Evolutionary conservation across 2,888 invertebrate species (phyloP).

Genomic region (Orthosia gracilis): DNA sequence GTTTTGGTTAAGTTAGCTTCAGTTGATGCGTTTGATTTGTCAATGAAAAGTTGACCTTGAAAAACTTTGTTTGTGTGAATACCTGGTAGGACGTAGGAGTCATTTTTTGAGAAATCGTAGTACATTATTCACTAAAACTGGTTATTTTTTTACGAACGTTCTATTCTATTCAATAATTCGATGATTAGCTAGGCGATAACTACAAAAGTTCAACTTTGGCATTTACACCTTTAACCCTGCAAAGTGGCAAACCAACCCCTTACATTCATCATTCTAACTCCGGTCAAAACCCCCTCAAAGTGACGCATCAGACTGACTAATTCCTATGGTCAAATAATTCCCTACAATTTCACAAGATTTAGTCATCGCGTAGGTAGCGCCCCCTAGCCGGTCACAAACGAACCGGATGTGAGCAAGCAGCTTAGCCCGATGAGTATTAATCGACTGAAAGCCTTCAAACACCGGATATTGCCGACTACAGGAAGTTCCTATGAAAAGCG

Average conservation of each 20-base stretch:
- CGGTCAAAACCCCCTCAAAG: neutral
- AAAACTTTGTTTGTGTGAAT: constrained; percentile 9
- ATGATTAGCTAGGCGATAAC: neutral
- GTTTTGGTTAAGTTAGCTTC: neutral
- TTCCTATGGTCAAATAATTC: constrained; percentile 10
- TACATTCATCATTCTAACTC: neutral
- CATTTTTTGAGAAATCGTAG: neutral
- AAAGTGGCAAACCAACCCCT: constrained; percentile 10
- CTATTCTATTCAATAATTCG: too few species aligned
- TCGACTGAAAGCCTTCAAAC: constrained; percentile 83
- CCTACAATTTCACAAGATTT: constrained; percentile 37
- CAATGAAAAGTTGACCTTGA: constrained; percentile 38
- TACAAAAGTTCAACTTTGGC: constrained; percentile 10
- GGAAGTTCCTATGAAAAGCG: constrained; percentile 74
- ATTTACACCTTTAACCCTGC: constrained; percentile 5
- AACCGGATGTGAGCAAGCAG: constrained; percentile 74
- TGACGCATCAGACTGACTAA: constrained; percentile 42
- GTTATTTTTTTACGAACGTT: neutral
- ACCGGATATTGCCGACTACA: constrained; percentile 84
- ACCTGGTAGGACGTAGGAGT: too few species aligned
- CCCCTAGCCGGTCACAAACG: constrained; percentile 38
- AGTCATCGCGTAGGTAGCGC: constrained; percentile 46
- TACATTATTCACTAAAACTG: neutral
- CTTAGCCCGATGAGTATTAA: constrained; percentile 77
- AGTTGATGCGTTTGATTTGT: neutral